These are phyloP conservation scores for Rhinoderma darwinii DNA, from an alignment of 2,113 vertebrate genomes.

Conservation along the genomic window DNA sequence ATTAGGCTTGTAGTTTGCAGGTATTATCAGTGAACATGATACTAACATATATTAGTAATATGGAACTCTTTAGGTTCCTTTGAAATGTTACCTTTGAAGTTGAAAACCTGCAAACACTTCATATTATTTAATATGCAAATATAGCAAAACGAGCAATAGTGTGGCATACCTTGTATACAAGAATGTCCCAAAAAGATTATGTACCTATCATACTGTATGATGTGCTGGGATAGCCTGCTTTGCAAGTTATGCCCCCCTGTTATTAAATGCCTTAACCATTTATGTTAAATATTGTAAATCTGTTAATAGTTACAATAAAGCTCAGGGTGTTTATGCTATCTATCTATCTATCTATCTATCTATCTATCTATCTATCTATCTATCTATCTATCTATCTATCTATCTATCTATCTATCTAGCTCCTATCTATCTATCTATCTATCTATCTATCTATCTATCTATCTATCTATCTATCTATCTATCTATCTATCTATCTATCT, in stretches of 20 bases:
- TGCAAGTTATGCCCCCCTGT: not conserved
- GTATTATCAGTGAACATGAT: not conserved
- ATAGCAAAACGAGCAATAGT: not conserved
- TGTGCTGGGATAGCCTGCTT: not conserved
- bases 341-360: no score
- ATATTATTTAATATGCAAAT: not conserved
- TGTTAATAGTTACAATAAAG: not conserved
- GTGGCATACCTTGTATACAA: not conserved
- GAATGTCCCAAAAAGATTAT: not conserved
- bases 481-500: no score
- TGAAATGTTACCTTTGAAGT: not conserved
- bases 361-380: no score
- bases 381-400: no score
- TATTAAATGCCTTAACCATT: not conserved
- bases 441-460: no score
- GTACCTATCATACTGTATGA: no score
- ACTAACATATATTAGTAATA: not conserved
- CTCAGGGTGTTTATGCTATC: not conserved
- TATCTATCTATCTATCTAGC: no score
- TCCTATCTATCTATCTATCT: no score
- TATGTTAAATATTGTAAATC: not conserved
- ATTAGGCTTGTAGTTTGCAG: not conserved
- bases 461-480: no score
- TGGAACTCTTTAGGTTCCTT: not conserved
- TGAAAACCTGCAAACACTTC: not conserved